A percentile compares a stretch with the other conserved stretches of the same genome.
phyloP scores from a whole-genome alignment of 1,140 invertebrate species.

The Drosophila serrata region DNA sequence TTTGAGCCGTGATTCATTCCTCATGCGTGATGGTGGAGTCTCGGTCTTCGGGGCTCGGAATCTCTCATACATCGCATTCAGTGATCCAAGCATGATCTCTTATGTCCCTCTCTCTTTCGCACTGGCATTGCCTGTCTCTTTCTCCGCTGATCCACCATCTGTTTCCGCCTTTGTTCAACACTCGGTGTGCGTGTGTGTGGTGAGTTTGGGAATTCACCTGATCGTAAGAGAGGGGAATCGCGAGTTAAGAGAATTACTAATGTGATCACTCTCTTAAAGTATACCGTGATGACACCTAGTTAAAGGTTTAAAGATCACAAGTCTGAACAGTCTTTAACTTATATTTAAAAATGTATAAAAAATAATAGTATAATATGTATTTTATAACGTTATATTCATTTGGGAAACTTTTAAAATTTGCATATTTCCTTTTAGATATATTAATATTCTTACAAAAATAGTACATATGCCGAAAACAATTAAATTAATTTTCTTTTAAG shows the following conservation, averaged over 20 bases:
- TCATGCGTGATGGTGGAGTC: constrained; percentile 69
- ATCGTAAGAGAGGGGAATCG: constrained; percentile 9
- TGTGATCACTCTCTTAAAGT: constrained; percentile 50
- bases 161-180: constrained; percentile 51
- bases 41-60: constrained; percentile 44
- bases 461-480: background rate
- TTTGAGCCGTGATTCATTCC: constrained; percentile 76
- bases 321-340: background rate
- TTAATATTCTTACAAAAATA: background rate
- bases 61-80: constrained; percentile 39
- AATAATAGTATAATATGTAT: too few relatives aligned
- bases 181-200: constrained; percentile 24
- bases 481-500: too few relatives aligned
- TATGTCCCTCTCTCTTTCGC: constrained; percentile 21
- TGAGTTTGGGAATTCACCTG: constrained; percentile 54
- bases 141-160: background rate
- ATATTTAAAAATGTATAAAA: too few relatives aligned
- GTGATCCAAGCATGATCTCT: constrained; percentile 31
- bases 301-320: background rate
- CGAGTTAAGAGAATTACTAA: background rate
- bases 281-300: constrained; percentile 38
- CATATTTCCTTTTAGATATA: background rate
- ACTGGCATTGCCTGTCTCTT: background rate
- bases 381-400: too few relatives aligned
- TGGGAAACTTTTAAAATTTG: too few relatives aligned